Percentiles rank a stretch among this genome's conserved stretches.
phyloP scores from a whole-genome alignment of 1,140 invertebrate species.

The Musca vetustissima region DNA sequence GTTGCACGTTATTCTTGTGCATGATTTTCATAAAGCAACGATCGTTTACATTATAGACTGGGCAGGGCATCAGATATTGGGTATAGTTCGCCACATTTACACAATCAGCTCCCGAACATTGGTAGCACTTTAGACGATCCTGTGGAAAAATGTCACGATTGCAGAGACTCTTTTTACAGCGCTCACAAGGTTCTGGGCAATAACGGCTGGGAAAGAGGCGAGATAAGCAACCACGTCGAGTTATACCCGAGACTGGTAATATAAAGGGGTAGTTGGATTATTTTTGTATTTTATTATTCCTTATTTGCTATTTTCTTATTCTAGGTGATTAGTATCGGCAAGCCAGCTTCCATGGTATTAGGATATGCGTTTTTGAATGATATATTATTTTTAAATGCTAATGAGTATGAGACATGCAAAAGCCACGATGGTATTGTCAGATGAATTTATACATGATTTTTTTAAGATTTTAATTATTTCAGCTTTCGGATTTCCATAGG shows the following conservation, averaged over 20 bases:
- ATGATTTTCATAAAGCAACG: conserved; percentile 46
- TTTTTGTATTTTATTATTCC: background rate
- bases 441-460: too few species aligned
- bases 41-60: conserved; percentile 39
- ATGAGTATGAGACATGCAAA: too few species aligned
- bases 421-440: too few species aligned
- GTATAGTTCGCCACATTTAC: conserved; percentile 38
- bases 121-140: conserved; percentile 44
- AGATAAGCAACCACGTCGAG: conserved; percentile 41
- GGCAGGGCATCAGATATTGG: conserved; percentile 39
- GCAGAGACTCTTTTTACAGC: conserved; percentile 42
- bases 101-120: conserved; percentile 41
- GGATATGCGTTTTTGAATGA: too few species aligned
- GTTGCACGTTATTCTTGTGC: conserved; percentile 36
- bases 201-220: conserved; percentile 41
- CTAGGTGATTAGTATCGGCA: too few species aligned
- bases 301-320: background rate
- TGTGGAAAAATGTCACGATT: conserved; percentile 43
- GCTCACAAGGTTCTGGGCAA: conserved; percentile 43
- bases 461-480: too few species aligned
- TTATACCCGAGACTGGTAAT: conserved; percentile 35
- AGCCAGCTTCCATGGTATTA: too few species aligned
- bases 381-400: too few species aligned
- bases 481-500: too few species aligned
- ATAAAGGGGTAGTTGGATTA: background rate